A percentile compares a stretch with the other conserved stretches of the same genome.
Evolutionary conservation across 2,113 vertebrate species (phyloP).

Genomic region (Notothenia rossii): DNA sequence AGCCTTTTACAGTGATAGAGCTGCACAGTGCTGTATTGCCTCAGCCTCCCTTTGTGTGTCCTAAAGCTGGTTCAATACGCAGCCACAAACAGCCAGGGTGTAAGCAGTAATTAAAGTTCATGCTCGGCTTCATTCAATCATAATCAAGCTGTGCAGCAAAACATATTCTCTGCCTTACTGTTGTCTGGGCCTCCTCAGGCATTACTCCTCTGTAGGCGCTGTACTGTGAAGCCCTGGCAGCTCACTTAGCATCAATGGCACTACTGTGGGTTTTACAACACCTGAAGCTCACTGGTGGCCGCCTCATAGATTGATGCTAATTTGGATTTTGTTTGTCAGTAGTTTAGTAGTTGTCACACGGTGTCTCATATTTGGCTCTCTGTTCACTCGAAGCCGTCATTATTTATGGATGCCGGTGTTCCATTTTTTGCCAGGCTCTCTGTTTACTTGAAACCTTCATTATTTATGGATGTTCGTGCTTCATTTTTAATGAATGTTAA

Average conservation of each 20-base stretch:
- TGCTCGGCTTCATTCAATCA: conserved; percentile 84
- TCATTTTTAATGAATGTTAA: conserved; percentile 78
- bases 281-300: conserved; percentile 75
- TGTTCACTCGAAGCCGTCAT: conserved; percentile 62
- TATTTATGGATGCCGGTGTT: conserved; percentile 73
- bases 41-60: conserved; percentile 72
- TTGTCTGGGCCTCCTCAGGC: conserved; percentile 75
- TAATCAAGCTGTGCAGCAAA: conserved; percentile 83
- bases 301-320: conserved; percentile 77
- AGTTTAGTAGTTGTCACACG: conserved; percentile 79
- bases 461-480: conserved; percentile 76
- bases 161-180: conserved; percentile 76
- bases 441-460: conserved; percentile 77
- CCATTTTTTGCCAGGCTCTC: conserved; percentile 64
- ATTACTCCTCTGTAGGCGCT: conserved; percentile 66
- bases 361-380: conserved; percentile 55
- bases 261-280: conserved; percentile 74
- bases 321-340: conserved; percentile 82
- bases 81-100: conserved; percentile 79
- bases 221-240: conserved; percentile 64
- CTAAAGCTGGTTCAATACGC: conserved; percentile 72
- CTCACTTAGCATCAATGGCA: conserved; percentile 70
- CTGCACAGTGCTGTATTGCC: conserved; percentile 54
- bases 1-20: conserved; percentile 58
- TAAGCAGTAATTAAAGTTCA: conserved; percentile 86